Percentiles rank a stretch among this genome's conserved stretches.
Conservation (phyloP, 2,888 invertebrate species). For the Xylota sylvarum region DNA sequence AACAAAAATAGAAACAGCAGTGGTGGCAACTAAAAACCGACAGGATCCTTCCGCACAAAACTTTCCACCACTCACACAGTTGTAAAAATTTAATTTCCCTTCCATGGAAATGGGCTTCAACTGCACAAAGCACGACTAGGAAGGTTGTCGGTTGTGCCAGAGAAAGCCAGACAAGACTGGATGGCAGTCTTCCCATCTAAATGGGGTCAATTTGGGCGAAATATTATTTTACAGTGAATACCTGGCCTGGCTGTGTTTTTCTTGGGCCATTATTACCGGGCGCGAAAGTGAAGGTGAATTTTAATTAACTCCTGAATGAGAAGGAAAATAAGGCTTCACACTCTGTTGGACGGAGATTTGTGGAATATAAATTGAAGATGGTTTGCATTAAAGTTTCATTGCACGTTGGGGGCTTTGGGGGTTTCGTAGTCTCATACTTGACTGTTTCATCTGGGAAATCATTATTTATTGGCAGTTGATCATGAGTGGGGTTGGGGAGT, state of each 20-base stretch:
- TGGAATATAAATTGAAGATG: conserved; percentile 51
- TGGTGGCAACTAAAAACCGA: not conserved
- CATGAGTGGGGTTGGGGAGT: not conserved
- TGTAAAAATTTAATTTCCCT: conserved; percentile 33
- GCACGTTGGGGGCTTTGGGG: conserved; percentile 22
- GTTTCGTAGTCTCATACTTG: not conserved
- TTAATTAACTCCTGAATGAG: conserved; percentile 65
- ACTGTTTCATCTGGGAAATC: conserved; percentile 33
- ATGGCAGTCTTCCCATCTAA: conserved; percentile 37
- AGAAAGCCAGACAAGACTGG: conserved; percentile 58
- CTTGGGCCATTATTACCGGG: conserved; percentile 39
- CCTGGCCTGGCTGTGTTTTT: conserved; percentile 10
- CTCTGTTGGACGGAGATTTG: conserved; percentile 33
- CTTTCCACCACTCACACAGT: not conserved
- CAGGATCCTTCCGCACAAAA: conserved; percentile 1
- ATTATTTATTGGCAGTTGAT: conserved; percentile 3
- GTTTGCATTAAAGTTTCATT: conserved; percentile 62
- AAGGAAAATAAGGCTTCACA: conserved; percentile 30
- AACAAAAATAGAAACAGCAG: not conserved
- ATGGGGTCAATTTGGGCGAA: conserved; percentile 67
- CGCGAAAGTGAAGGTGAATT: conserved; percentile 58
- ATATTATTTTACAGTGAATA: conserved; percentile 22
- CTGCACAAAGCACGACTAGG: not conserved
- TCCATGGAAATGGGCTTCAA: conserved; percentile 24
- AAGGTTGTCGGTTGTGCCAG: not conserved